Evolutionary conservation across 2,797 vertebrate species (phyloP).

Genomic region (Yasuhikotakia modesta): DNA sequence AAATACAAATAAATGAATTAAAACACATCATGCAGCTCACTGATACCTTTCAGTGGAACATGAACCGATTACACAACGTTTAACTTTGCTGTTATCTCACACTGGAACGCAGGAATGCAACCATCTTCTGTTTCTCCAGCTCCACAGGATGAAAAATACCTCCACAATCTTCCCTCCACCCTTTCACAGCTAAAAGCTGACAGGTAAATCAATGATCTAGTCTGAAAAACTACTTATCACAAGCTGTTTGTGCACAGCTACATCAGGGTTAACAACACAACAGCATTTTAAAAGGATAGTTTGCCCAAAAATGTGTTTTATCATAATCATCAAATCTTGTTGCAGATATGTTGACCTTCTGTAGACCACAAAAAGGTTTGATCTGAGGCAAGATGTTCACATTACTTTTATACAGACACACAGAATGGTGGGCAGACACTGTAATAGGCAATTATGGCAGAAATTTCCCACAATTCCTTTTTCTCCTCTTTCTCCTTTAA

Average conservation of each 20-base stretch:
- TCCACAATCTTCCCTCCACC: conserved; percentile 11
- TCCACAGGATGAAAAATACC: conserved; percentile 23
- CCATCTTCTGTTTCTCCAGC: too few species aligned
- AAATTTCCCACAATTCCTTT: neutral
- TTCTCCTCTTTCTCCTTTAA: neutral
- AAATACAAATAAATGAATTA: too few species aligned
- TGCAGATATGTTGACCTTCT: neutral
- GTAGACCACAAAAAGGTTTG: neutral
- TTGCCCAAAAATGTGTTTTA: neutral
- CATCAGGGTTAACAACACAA: conserved; percentile 18
- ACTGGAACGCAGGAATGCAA: too few species aligned
- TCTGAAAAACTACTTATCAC: conserved; percentile 13
- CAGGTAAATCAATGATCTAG: conserved; percentile 36
- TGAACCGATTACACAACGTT: conserved; percentile 43
- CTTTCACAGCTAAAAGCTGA: conserved; percentile 31
- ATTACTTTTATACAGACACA: too few species aligned
- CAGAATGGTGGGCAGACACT: too few species aligned
- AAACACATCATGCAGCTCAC: neutral
- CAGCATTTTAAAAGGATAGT: neutral
- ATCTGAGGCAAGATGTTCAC: too few species aligned
- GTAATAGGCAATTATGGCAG: neutral
- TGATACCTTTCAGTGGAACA: conserved; percentile 45
- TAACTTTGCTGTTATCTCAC: conserved; percentile 33
- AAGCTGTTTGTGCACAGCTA: neutral
- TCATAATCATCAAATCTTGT: neutral